Conservation (phyloP, 2,113 vertebrate genomes). For the Alligator sinensis region DNA sequence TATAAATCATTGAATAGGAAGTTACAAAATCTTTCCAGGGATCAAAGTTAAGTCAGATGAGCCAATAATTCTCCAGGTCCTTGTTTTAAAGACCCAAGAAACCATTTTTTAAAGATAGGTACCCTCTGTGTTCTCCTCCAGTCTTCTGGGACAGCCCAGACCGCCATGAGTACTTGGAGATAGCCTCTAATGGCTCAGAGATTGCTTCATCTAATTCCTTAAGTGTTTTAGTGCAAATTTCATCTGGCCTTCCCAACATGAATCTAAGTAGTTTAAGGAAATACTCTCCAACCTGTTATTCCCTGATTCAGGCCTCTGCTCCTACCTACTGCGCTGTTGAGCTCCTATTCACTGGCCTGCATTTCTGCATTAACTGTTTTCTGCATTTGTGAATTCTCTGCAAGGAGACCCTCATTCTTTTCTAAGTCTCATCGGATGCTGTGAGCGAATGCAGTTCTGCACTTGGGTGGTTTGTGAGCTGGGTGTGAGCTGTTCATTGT, state of each 20-base stretch:
- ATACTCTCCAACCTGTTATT: neutral
- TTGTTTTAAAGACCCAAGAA: neutral
- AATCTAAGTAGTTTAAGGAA: fast-evolving
- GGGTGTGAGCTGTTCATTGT: fast-evolving
- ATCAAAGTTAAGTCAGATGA: neutral
- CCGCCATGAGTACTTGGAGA: neutral
- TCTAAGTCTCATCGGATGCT: neutral
- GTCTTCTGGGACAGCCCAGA: fast-evolving
- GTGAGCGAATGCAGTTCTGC: neutral
- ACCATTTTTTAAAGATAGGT: no score
- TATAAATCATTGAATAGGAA: fast-evolving
- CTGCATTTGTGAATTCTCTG: neutral
- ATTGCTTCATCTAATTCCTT: neutral
- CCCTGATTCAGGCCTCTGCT: neutral
- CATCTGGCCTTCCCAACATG: neutral
- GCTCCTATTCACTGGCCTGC: fast-evolving
- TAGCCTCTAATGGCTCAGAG: neutral
- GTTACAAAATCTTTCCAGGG: neutral
- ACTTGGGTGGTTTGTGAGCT: neutral
- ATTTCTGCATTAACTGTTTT: neutral
- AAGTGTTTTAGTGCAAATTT: neutral
- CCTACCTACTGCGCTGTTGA: neutral
- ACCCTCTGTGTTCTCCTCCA: neutral
- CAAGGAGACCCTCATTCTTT: neutral
- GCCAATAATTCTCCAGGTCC: neutral